Evolutionary conservation across 2,797 vertebrate genomes (phyloP).

Genomic region (Carduelis carduelis): DNA sequence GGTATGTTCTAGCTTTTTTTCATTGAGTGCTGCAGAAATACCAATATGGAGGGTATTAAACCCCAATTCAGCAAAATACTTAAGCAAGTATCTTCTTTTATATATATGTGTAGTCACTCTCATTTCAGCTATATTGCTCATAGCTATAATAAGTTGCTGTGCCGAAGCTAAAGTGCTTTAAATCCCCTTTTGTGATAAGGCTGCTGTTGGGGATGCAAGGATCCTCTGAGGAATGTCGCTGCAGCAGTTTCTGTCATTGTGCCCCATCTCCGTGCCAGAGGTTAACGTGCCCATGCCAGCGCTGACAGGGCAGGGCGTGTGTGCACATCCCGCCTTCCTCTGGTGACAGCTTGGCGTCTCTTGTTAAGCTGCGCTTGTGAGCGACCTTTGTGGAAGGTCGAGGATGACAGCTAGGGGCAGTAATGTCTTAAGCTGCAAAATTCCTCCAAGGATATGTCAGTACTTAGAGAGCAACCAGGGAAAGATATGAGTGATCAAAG

Average conservation of each 20-base stretch:
- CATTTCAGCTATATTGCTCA: background rate
- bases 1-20: background rate
- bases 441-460: background rate
- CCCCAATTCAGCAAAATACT: background rate
- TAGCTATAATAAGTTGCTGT: background rate
- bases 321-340: background rate
- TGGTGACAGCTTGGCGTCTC: background rate
- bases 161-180: fast-evolving
- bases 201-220: background rate
- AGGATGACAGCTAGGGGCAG: background rate
- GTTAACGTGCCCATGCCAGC: fast-evolving
- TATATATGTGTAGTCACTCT: background rate
- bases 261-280: background rate
- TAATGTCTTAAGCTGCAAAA: background rate
- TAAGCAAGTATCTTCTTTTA: background rate
- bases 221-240: background rate
- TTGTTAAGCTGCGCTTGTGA: background rate
- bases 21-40: background rate
- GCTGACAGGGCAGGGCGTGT: background rate
- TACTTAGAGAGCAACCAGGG: background rate
- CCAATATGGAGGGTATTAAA: background rate
- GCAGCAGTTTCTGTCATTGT: background rate
- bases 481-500: background rate
- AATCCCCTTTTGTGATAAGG: background rate
- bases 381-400: background rate